Evolutionary conservation across 92 coral and sea anemone species (phyloP), one percentile per base, ranked within the genome.

Genomic region (Phenganax stokvisi): DNA sequence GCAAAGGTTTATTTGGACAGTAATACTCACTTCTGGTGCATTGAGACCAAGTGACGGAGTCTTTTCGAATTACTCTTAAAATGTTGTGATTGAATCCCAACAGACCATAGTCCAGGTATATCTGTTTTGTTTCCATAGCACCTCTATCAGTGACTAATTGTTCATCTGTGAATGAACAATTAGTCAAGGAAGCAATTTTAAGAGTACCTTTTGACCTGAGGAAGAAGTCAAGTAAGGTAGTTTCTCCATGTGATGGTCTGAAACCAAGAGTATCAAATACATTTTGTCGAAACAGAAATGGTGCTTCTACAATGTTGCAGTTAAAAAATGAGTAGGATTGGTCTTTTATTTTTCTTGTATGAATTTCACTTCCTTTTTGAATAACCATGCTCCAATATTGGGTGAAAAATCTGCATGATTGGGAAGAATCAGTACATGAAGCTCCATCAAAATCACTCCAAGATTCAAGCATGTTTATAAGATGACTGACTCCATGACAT

Each of bases 81-180:
- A 83, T 74, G 27, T 83, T 75, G 55, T 83, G 86, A 74, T 75
- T n/a, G 71, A 11, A 74, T 25, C 86, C 86, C 53, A 83, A 57
- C 6, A 75, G 72, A 13, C 86, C 86, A 75, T 83, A 83, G 60
- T 83, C 86, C 17, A 83, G 64, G 13, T 83, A 83, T 17, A 83
- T 56, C 10, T 83, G 74, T 53, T 63, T 83, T 11, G 71, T 58
- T 75, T 51, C 3, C 86, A 75, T 75, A 0, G 81, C 81, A 11
- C 86, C 86, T 20, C 86, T 60, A 54, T 83, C 80, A 27, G 66
- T n/a, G 6, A 53, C 65, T 20, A 75, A 53, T 64, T 83, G 86
- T 10, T 83, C 52, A 10, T 62, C 60, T 5, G 25, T 52, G 44
- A 75, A 83, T 25, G 13, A n/a, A 25, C 86, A 83, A 52, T 75